Percentiles rank a stretch among this genome's conserved stretches.
Evolutionary conservation across 2,888 invertebrate species (phyloP).

Genomic region (Hyppa rectilinea): DNA sequence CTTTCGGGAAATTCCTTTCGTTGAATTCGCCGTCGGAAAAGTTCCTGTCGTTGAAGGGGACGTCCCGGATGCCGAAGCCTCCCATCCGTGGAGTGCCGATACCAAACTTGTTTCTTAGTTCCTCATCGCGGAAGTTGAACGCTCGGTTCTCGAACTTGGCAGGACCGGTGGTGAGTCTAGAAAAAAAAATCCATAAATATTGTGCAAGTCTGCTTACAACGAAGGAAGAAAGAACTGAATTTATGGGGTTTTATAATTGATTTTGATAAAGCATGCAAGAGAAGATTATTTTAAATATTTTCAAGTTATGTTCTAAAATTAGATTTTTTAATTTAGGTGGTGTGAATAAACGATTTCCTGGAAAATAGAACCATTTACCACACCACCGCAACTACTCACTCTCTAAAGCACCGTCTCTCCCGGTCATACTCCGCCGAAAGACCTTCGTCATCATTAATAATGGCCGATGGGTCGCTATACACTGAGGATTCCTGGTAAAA

Average conservation of each 20-base stretch:
- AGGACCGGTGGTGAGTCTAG: slow-evolving; percentile 81
- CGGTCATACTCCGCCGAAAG: slow-evolving; percentile 87
- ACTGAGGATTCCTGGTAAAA: slow-evolving; percentile 92
- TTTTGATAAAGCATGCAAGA: no score
- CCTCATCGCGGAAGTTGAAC: slow-evolving; percentile 86
- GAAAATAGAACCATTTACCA: no score
- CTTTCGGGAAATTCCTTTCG: slow-evolving; percentile 83
- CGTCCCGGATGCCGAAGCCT: slow-evolving; percentile 88
- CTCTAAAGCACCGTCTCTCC: slow-evolving; percentile 85
- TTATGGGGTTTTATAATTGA: no score
- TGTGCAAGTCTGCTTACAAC: not conserved
- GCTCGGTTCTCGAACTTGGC: slow-evolving; percentile 85
- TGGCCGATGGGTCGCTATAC: slow-evolving; percentile 89
- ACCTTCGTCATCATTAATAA: slow-evolving; percentile 88
- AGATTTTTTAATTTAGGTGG: no score
- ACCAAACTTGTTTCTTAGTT: slow-evolving; percentile 85
- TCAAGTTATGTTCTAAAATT: no score
- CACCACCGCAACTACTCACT: slow-evolving; percentile 75
- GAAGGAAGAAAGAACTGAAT: not conserved
- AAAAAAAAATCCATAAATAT: slow-evolving; percentile 48
- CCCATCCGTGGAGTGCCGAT: slow-evolving; percentile 88
- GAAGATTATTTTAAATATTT: no score
- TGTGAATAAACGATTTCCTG: slow-evolving; percentile 11
- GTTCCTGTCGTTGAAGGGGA: slow-evolving; percentile 85
- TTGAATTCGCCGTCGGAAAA: slow-evolving; percentile 86